phyloP scores from a whole-genome alignment of 1,140 invertebrate species.

The Leptinotarsa lineolata region DNA sequence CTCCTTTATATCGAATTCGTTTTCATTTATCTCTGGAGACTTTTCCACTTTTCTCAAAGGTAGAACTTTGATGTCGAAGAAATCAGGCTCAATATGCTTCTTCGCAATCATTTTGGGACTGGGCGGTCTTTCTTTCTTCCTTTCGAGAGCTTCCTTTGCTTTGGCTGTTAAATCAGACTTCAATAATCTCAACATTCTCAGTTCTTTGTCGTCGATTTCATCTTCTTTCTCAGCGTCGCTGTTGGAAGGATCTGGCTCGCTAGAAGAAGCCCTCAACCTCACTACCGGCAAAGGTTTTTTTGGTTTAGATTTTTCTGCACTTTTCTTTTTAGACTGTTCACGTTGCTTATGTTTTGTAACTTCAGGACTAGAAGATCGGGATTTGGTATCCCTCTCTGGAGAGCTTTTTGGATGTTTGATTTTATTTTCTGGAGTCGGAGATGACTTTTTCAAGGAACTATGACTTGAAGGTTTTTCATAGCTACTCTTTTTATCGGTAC shows the following conservation, averaged over 20 bases:
- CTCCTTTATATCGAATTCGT: conserved; percentile 40
- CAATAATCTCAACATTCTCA: conserved; percentile 66
- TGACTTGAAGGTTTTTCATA: neutral
- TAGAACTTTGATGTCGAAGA: conserved; percentile 51
- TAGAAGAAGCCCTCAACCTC: conserved; percentile 65
- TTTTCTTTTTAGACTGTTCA: conserved; percentile 46
- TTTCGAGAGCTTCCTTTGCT: conserved; percentile 62
- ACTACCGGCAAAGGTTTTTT: conserved; percentile 61
- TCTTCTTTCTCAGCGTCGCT: conserved; percentile 56
- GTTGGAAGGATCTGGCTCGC: conserved; percentile 63
- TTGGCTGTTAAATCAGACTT: conserved; percentile 68
- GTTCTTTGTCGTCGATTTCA: conserved; percentile 61
- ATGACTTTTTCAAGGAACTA: conserved; percentile 15
- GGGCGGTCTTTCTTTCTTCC: conserved; percentile 52
- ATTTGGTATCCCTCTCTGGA: conserved; percentile 4
- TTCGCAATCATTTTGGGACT: conserved; percentile 34
- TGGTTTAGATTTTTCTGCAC: conserved; percentile 31
- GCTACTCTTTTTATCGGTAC: neutral
- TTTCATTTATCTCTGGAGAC: conserved; percentile 36
- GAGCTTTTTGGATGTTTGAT: conserved; percentile 21
- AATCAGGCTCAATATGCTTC: conserved; percentile 42
- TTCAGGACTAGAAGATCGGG: conserved; percentile 13
- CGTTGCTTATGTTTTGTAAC: conserved; percentile 30
- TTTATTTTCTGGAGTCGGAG: neutral
- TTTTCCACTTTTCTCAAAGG: conserved; percentile 43